Percentiles rank a stretch among this genome's conserved stretches.
Conservation (phyloP, 2,797 vertebrate species). For the Crocidura indochinensis region DNA sequence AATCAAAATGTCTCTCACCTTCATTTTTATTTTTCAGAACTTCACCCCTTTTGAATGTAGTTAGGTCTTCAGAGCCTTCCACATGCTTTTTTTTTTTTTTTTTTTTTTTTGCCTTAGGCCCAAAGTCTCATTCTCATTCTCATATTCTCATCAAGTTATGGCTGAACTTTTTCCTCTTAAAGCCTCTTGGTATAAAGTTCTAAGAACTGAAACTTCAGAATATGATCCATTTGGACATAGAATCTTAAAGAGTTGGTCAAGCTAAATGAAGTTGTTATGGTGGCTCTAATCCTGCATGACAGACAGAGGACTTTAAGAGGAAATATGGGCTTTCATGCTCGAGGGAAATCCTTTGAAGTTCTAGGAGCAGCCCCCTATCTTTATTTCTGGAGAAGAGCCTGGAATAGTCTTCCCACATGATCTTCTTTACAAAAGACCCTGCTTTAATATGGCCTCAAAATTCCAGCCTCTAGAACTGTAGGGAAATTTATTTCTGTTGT, state of each 20-base stretch:
- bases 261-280: neutral
- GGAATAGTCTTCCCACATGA: neutral
- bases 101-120: neutral
- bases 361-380: neutral
- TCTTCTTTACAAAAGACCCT: neutral
- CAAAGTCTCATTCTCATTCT: neutral
- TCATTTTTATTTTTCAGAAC: too few species aligned
- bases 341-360: neutral
- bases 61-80: neutral
- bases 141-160: neutral
- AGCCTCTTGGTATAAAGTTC: neutral
- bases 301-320: neutral
- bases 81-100: neutral
- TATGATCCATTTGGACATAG: neutral
- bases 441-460: neutral
- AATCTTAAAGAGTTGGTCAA: constrained; percentile 12
- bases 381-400: neutral
- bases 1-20: too few species aligned
- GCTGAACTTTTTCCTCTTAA: too few species aligned
- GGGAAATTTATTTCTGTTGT: neutral
- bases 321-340: neutral
- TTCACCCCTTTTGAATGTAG: neutral
- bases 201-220: neutral
- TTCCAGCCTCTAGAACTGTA: neutral
- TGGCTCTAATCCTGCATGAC: neutral